Base-by-base conservation (phyloP, 2,113 vertebrate genomes). In the Psittacula cyanocephala region DNA sequence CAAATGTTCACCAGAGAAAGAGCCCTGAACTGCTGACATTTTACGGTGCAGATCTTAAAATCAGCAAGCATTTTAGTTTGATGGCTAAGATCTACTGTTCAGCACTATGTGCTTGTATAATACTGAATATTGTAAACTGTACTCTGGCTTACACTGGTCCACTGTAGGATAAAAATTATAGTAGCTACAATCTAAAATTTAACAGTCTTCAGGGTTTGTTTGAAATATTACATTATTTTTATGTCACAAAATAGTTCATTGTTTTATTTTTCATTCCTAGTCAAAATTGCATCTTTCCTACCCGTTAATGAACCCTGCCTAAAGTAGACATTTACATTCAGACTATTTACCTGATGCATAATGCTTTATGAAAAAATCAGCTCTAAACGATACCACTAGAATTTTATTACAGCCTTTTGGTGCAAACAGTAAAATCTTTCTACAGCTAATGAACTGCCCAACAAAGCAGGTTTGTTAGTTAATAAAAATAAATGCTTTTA, bases 401-500 rank as follows among this genome's bases (percentile, higher is more conserved):
- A 93, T 97, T 96, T 94, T 97, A 97, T 95, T 95, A 91, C 84
- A 80, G 91, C 88, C 31, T 96, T 97, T 95, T 64, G 93, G 76
- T 95, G 94, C 85, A 95, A 97, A 96, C 91, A 94, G 87, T 96
- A 88, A 97, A 97, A 93, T 64, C 55, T 97, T 96, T 95, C 96
- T 96, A 78, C 88, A 96, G 95, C 81, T 97, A 97, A 97, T 97
- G 95, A 97, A 96, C 88, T 96, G 89, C 95, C 93, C 97, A 93
- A 96, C 96, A 97, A 97, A 98, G 96, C 91, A 94, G 92, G 96
- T 95, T 97, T 97, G 95, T 97, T 97, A 97, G 88, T 96, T 96
- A 98, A 97, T 97, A 97, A 97, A 97, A 98, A 96, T 89, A 96
- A 96, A 96, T 94, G 83, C 92, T 97, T 97, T 96, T 92, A 80